Percentiles rank a stretch among this genome's conserved stretches.
These are phyloP conservation scores for Chironex yamaguchii DNA, from an alignment of 30 jellyfish, hydroid and myxozoan genomes.

Conservation along the genomic window DNA sequence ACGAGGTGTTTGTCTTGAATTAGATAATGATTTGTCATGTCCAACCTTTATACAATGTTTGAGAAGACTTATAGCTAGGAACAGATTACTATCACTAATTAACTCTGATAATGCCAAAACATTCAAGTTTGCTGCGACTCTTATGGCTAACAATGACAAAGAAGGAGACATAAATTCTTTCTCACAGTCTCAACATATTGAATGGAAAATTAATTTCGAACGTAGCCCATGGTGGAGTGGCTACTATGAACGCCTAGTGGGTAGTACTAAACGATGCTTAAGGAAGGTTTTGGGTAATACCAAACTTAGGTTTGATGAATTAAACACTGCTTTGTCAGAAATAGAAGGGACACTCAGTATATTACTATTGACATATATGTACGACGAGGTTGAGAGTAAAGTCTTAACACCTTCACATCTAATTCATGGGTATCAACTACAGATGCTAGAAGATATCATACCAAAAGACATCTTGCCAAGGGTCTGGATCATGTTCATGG, in stretches of 20 bases:
- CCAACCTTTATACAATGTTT: no score
- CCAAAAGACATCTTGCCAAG: no score
- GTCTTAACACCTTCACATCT: no score
- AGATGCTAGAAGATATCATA: no score
- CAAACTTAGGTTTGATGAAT: no score
- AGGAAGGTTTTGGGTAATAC: neutral
- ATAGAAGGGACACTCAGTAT: neutral
- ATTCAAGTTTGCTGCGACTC: neutral
- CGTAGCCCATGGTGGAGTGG: constrained; percentile 31
- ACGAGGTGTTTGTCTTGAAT: no score
- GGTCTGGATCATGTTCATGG: no score
- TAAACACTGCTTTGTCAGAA: neutral
- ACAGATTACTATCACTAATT: neutral
- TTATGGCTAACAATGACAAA: neutral
- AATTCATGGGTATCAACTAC: no score
- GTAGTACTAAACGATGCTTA: neutral
- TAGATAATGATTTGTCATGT: no score
- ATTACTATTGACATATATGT: constrained; percentile 2
- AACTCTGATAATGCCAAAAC: constrained; percentile 9
- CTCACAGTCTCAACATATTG: neutral
- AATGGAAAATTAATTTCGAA: neutral
- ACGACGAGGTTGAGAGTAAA: no score
- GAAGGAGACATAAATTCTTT: neutral
- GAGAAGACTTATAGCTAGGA: constrained; percentile 3
- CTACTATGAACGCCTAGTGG: no score